phyloP scores from a whole-genome alignment of 2,797 vertebrate species.

The Heteromormyrus szaboi region DNA sequence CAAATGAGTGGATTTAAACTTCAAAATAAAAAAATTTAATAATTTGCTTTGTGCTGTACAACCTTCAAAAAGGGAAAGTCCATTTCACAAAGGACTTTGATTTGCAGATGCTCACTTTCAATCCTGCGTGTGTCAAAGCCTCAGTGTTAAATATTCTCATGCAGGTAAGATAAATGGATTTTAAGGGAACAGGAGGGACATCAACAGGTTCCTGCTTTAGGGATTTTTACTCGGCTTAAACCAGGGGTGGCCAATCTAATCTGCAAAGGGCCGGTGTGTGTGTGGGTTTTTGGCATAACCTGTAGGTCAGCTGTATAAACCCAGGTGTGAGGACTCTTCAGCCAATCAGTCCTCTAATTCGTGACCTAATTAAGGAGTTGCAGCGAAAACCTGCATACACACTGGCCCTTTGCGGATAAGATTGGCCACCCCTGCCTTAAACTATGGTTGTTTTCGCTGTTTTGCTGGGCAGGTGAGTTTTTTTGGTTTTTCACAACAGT shows the following conservation, averaged over 20 bases:
- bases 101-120: background rate
- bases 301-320: too few relatives aligned
- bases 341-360: too few relatives aligned
- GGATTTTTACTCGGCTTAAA: background rate
- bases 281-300: too few relatives aligned
- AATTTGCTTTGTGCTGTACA: background rate
- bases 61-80: background rate
- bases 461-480: background rate
- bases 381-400: too few relatives aligned
- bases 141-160: background rate
- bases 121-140: background rate
- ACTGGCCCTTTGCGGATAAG: too few relatives aligned
- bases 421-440: background rate
- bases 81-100: background rate
- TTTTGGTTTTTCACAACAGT: background rate
- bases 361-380: too few relatives aligned
- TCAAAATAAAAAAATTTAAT: background rate
- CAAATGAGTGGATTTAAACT: background rate
- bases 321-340: too few relatives aligned
- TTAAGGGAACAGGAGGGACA: background rate
- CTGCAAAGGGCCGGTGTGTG: too few relatives aligned
- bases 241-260: too few relatives aligned
- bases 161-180: background rate
- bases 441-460: background rate
- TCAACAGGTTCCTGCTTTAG: background rate